phyloP scores from a whole-genome alignment of 2,888 invertebrate species.

The Drosophila lacicola region DNA sequence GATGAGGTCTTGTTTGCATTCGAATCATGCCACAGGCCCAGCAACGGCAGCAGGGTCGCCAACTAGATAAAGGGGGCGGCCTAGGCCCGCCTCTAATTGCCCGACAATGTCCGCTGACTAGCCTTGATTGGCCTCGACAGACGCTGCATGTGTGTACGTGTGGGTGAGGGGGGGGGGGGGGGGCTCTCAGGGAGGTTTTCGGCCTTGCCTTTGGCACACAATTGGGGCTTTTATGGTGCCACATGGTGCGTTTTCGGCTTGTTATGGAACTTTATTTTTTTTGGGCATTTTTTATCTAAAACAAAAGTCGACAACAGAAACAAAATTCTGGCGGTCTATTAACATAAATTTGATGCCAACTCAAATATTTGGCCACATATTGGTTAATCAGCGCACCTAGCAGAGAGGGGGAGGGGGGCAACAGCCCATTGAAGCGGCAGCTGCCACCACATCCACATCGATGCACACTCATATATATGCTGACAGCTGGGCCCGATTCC shows the following conservation, averaged over 20 bases:
- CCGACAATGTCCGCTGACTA: constrained; percentile 37
- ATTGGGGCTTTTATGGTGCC: constrained; percentile 21
- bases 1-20: constrained; percentile 71
- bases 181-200: constrained; percentile 10
- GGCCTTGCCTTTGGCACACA: constrained; percentile 15
- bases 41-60: constrained; percentile 4
- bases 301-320: constrained; percentile 25
- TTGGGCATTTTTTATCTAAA: constrained; percentile 41
- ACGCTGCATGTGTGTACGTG: not conserved
- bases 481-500: constrained; percentile 72
- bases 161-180: not conserved
- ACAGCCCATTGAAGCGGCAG: constrained; percentile 25
- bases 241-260: constrained; percentile 36
- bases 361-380: constrained; percentile 59
- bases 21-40: constrained; percentile 47
- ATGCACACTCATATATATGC: constrained; percentile 20
- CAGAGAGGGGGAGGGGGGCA: not conserved
- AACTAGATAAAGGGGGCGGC: constrained; percentile 4
- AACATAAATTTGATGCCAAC: constrained; percentile 67
- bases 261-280: constrained; percentile 38
- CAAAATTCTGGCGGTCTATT: constrained; percentile 61
- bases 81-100: constrained; percentile 37
- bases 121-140: constrained; percentile 44
- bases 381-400: constrained; percentile 66
- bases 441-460: constrained; percentile 13